phyloP scores from a whole-genome alignment of 2,888 invertebrate genomes.

The Adelphocoris suturalis region DNA sequence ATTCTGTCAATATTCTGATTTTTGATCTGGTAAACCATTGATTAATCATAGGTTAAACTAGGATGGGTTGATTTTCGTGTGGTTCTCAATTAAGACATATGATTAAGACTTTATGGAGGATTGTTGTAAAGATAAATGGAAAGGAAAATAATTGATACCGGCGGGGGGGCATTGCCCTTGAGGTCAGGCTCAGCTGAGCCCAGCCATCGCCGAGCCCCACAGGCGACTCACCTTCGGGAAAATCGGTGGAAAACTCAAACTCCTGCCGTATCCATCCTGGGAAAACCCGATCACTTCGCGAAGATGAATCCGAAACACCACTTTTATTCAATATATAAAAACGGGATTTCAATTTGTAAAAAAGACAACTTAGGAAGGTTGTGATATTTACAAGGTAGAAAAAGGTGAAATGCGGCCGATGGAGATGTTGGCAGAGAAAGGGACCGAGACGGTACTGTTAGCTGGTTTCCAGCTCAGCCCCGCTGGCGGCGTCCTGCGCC shows the following conservation, averaged over 20 bases:
- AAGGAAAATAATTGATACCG: constrained; percentile 28
- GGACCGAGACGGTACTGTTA: constrained; percentile 65
- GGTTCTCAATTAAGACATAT: too few relatives aligned
- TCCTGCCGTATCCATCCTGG: constrained; percentile 57
- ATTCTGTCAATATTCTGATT: too few relatives aligned
- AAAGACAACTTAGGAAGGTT: background rate
- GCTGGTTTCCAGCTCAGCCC: background rate
- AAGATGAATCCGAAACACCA: background rate
- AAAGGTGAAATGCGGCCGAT: constrained; percentile 20
- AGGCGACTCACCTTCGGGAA: constrained; percentile 61
- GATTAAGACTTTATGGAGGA: background rate
- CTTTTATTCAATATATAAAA: background rate
- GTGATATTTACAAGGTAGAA: background rate
- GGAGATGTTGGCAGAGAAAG: constrained; percentile 55
- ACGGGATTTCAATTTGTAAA: background rate
- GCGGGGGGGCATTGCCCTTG: constrained; percentile 68
- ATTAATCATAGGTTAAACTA: too few relatives aligned
- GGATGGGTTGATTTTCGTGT: too few relatives aligned
- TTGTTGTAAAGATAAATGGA: background rate
- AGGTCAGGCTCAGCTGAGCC: constrained; percentile 67
- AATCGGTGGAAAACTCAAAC: constrained; percentile 53
- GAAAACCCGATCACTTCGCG: constrained; percentile 20
- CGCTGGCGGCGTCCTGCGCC: constrained; percentile 4
- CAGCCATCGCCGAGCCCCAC: constrained; percentile 33
- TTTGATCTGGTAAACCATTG: too few relatives aligned